phyloP scores from a whole-genome alignment of 2,113 vertebrate species.

The Stegastes partitus region DNA sequence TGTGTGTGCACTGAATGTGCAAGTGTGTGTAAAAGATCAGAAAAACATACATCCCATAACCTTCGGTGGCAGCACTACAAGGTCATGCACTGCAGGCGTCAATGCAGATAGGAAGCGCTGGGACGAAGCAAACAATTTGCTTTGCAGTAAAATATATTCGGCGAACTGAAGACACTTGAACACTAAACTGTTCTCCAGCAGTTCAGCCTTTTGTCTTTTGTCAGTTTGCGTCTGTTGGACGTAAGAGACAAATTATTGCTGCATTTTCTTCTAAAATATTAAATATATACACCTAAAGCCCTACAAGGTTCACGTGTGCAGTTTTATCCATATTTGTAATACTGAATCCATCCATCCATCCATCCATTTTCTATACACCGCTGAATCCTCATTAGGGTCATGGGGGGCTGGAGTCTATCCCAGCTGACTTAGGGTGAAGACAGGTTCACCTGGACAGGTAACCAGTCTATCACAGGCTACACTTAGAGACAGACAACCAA shows the following conservation, averaged over 20 bases:
- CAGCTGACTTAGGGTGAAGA: too few relatives aligned
- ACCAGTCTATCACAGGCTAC: too few relatives aligned
- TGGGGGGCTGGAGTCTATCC: too few relatives aligned
- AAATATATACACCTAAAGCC: too few relatives aligned
- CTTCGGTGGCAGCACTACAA: background rate
- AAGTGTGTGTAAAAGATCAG: conserved; percentile 3
- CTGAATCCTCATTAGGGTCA: too few relatives aligned
- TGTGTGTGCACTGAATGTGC: background rate
- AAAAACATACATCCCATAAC: background rate
- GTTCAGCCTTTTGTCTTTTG: background rate
- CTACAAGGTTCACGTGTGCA: background rate
- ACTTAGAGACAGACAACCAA: too few relatives aligned
- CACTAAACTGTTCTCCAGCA: background rate
- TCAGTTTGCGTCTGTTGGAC: conserved; percentile 6
- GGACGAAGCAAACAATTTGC: background rate
- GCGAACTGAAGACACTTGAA: conserved; percentile 27
- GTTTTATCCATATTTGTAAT: background rate
- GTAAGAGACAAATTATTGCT: too few relatives aligned
- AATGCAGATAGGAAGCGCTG: background rate
- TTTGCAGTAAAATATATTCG: too few relatives aligned
- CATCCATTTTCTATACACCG: too few relatives aligned
- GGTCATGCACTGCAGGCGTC: conserved; percentile 9
- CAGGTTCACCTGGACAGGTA: too few relatives aligned
- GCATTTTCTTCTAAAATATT: background rate
- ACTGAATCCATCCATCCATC: too few relatives aligned